Base-by-base conservation (phyloP, 2,888 invertebrate species). In the Cabera pusaria region DNA sequence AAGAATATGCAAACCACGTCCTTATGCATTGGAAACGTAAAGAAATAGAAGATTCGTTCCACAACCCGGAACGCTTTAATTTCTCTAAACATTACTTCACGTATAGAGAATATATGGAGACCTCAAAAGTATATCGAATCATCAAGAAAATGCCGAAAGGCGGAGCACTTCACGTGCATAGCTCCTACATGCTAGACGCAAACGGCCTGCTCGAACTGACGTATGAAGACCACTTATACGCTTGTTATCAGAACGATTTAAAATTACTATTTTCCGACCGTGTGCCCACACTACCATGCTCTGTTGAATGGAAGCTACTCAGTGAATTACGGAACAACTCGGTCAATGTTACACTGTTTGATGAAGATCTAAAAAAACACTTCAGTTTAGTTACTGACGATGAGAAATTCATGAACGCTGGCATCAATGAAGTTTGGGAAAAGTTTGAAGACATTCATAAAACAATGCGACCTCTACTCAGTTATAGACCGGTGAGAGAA, bases 131-230 rank as follows among this genome's bases (percentile, higher is more conserved):
- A 1, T 95, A 93, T 60, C 72, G 91, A 48, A 82, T 94, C 2
- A 91, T 96, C 3, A 81, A 80, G 34, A 72, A 63, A 28, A 91
- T 96, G 90, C 96, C 96, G 0, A 96, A 96, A 79, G 96, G 94
- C 0, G 93, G 90, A 0, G 92, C 92, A 0, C 69, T 95, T 6
- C 95, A 95, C 57, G 89, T 92, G 0, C 95, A 95, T 59, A 91
- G 93, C 51, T 90, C 92, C 0, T 90, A 93, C 0, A 82, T 93
- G 52, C 90, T 91, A 6, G 92, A 92, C 18, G 79, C 89, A 0
- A 91, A 93, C 27, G 91, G 85, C 32, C 56, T 94, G 21, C 75
- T 93, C 11, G 81, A 91, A 27, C 64, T 94, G 40, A 94, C 94
- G 1, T 92, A 92, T 49, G 86, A 90, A 14, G 89, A 91, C 1